phyloP scores from a whole-genome alignment of 1,140 invertebrate species.

The Phortica variegata region DNA sequence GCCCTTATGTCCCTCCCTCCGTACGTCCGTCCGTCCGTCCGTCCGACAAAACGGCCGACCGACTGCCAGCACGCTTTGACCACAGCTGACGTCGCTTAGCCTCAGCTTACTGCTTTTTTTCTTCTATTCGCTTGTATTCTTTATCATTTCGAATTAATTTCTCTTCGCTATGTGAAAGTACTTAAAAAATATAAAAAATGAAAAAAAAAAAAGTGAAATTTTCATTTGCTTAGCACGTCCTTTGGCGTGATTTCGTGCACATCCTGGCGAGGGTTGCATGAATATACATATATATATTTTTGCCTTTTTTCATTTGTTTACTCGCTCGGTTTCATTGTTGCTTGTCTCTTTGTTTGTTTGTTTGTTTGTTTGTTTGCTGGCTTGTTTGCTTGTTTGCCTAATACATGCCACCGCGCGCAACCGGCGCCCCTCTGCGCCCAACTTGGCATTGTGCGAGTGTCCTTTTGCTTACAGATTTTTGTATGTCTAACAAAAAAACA shows the following conservation, averaged over 20 bases:
- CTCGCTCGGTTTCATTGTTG: constrained; percentile 46
- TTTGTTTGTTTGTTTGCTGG: constrained; percentile 19
- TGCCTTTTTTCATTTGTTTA: constrained; percentile 29
- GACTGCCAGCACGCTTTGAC: constrained; percentile 20
- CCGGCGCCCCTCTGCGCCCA: not conserved
- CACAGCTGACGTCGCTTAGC: constrained; percentile 5
- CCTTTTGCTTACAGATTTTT: constrained; percentile 21
- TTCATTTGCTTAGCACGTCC: constrained; percentile 32
- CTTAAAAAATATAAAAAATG: constrained; percentile 7
- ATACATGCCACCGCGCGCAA: not conserved
- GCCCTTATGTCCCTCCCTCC: no score
- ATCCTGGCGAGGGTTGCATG: no score
- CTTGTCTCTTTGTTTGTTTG: constrained; percentile 37
- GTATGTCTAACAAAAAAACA: no score
- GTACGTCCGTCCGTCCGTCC: constrained; percentile 23
- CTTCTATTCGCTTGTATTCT: no score
- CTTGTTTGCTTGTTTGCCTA: not conserved
- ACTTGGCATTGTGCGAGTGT: not conserved
- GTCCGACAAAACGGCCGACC: not conserved
- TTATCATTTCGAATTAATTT: no score
- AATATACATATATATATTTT: no score
- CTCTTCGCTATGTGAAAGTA: no score
- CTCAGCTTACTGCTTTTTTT: not conserved
- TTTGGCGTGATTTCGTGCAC: no score
- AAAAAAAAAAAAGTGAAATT: constrained; percentile 38